Base-by-base conservation (phyloP, 2,888 invertebrate genomes). In the Plutella xylostella region DNA sequence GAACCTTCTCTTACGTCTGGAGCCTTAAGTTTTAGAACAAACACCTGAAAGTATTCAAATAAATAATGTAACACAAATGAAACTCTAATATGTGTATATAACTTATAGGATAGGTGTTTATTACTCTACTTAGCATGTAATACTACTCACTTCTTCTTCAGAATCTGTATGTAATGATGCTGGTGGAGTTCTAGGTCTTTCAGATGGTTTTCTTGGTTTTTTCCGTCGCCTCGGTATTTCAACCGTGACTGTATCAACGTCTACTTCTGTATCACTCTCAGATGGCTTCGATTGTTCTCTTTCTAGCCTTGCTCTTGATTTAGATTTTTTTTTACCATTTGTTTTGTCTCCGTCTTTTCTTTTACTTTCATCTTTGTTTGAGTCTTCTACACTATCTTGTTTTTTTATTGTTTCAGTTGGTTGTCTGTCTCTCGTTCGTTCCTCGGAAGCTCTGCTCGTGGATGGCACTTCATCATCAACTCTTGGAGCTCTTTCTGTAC, bases 261-360 rank as follows among this genome's bases (percentile, higher is more conserved):
- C 84, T 12, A 59, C 75, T 45, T 83, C 84, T 0, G 82, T 73
- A 50, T 85, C 85, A 52, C 71, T 84, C 48, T 84, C 84, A 20
- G 85, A 83, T 22, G 84, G 85, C 45, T 84, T 82, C 0, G 85
- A 85, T 45, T 79, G 82, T 55, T 85, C 79, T 43, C 83, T 67
- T 58, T 85, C 85, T 48, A 85, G 56, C 43, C 85, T 65, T 1
- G 83, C 82, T 55, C 84, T 71, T 1, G 77, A 72, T 52, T 85
- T 85, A 0, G 66, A 57, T 60, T 85, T 85, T 58, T 84, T 80
- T 54, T 84, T 85, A 19, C 48, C 56, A 58, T 79, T 82, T 30
- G 77, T 77, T 22, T 43, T 18, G 28, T 80, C 79, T 57, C 68
- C 74, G 35, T 79, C 78, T 60, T 63, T 68, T 1, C 52, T 45